These are phyloP conservation scores for Stegana nigrithorax DNA, from an alignment of 2,888 invertebrate species.

Conservation along the genomic window DNA sequence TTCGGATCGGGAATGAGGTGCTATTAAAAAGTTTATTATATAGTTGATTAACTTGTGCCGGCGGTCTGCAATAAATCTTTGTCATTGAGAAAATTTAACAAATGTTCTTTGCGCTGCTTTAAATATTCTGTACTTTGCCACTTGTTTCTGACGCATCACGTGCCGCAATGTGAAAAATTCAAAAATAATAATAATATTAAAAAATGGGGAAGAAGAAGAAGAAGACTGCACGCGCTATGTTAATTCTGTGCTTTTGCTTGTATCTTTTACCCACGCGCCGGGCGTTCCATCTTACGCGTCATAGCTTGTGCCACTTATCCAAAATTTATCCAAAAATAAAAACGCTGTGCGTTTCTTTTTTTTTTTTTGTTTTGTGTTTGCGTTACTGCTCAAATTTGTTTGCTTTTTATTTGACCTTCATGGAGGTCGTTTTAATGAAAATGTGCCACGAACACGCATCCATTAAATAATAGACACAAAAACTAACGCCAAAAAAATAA, in stretches of 20 bases:
- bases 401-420: conserved; percentile 58
- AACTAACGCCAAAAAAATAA: too few species aligned
- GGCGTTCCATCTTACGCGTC: not conserved
- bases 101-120: too few species aligned
- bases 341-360: conserved; percentile 20
- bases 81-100: too few species aligned
- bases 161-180: conserved; percentile 18
- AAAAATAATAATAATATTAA: conserved; percentile 9
- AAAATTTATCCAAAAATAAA: conserved; percentile 11
- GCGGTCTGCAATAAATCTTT: too few species aligned
- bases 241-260: not conserved
- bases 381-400: too few species aligned
- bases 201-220: not conserved
- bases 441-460: conserved; percentile 46
- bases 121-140: not conserved
- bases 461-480: conserved; percentile 7
- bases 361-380: conserved; percentile 25
- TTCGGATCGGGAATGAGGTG: too few species aligned
- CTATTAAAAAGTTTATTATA: too few species aligned
- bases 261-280: not conserved
- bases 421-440: conserved; percentile 57
- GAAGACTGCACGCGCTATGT: not conserved
- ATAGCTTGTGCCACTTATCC: not conserved
- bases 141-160: conserved; percentile 22
- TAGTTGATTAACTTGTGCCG: too few species aligned